phyloP scores from a whole-genome alignment of 2,113 vertebrate genomes.

The Anhinga anhinga region DNA sequence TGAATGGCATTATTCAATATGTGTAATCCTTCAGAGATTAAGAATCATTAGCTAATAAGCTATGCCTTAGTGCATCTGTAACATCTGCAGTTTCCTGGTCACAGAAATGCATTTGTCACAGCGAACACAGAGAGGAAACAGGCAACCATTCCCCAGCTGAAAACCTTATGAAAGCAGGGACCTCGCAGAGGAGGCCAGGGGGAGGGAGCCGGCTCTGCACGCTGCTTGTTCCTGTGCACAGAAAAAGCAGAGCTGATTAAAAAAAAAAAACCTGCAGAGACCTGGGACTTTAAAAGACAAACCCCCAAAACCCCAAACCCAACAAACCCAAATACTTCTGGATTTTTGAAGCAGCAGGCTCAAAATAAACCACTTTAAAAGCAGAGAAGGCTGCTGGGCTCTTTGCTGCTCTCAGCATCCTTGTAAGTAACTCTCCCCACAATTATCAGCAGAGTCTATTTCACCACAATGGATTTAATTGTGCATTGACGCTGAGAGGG shows the following conservation, averaged over 20 bases:
- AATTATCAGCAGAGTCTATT: constrained; percentile 3
- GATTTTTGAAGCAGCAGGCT: neutral
- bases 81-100: neutral
- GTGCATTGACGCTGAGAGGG: constrained; percentile 8
- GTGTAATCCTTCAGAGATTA: neutral
- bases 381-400: neutral
- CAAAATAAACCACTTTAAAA: neutral
- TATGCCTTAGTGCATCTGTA: neutral
- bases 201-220: no score
- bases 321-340: neutral
- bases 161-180: neutral
- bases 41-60: neutral
- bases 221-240: no score
- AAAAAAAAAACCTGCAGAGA: no score
- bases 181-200: neutral
- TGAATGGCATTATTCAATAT: neutral
- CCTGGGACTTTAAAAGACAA: neutral
- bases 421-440: constrained; percentile 4
- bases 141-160: neutral
- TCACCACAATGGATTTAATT: constrained; percentile 34
- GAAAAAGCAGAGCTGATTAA: no score
- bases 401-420: neutral
- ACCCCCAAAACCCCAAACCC: neutral
- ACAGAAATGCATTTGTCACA: neutral
- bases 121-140: neutral